These are phyloP conservation scores for Encarsia formosa DNA, from an alignment of 2,888 invertebrate species.

Conservation along the genomic window DNA sequence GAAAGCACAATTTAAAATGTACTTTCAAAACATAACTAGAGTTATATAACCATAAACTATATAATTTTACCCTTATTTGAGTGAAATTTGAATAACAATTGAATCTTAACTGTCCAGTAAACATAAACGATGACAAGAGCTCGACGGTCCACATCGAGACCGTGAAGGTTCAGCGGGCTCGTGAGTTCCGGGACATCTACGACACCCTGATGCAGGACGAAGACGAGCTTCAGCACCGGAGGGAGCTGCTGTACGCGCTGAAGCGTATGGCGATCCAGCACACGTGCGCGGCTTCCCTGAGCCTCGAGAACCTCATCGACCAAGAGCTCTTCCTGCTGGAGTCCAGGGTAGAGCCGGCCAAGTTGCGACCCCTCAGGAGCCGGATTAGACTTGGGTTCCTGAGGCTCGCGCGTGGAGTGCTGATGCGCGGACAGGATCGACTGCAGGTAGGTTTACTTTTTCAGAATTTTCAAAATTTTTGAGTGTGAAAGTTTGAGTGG, in stretches of 20 bases:
- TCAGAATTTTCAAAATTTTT: too few relatives aligned
- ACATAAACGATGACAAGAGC: neutral
- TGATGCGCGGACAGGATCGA: too few relatives aligned
- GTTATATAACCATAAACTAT: too few relatives aligned
- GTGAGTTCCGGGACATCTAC: conserved; percentile 70
- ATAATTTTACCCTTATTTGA: too few relatives aligned
- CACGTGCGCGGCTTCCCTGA: conserved; percentile 56
- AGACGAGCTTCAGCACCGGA: conserved; percentile 1
- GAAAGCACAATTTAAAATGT: too few relatives aligned
- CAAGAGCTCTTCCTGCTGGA: conserved; percentile 68
- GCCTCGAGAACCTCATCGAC: conserved; percentile 64
- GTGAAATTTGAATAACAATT: neutral
- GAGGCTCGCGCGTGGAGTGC: conserved; percentile 22
- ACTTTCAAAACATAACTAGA: too few relatives aligned
- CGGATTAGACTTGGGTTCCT: conserved; percentile 35
- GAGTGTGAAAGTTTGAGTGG: too few relatives aligned
- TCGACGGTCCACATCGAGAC: conserved; percentile 16
- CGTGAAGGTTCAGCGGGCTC: conserved; percentile 71
- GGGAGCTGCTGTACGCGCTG: conserved; percentile 44
- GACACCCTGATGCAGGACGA: conserved; percentile 42
- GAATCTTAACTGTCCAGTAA: conserved; percentile 1
- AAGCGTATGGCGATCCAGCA: conserved; percentile 64
- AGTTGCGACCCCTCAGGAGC: conserved; percentile 63
- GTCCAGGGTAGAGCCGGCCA: conserved; percentile 58
- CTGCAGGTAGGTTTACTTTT: too few relatives aligned